Evolutionary conservation across 1,140 invertebrate genomes (phyloP).

Genomic region (Trinorchestia longiramus): DNA sequence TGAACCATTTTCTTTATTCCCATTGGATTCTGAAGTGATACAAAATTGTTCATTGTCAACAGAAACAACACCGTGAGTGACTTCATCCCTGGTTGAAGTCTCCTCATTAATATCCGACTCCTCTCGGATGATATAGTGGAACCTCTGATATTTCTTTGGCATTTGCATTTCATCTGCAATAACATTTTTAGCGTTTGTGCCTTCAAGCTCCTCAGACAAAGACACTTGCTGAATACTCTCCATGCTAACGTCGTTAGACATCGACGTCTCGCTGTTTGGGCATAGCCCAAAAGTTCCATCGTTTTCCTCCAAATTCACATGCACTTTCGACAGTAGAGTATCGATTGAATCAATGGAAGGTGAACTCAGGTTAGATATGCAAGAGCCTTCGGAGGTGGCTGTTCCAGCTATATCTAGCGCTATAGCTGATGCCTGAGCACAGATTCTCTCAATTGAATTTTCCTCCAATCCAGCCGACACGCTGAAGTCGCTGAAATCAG

Average conservation of each 20-base stretch:
- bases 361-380: not conserved
- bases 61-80: not conserved
- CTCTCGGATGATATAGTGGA: not conserved
- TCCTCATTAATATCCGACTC: not conserved
- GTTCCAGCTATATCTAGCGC: not conserved
- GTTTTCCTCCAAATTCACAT: not conserved
- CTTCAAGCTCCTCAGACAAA: not conserved
- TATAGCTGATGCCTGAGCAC: conserved; percentile 7
- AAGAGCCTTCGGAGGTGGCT: not conserved
- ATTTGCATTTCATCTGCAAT: not conserved
- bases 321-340: not conserved
- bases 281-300: not conserved
- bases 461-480: not conserved
- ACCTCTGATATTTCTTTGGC: not conserved
- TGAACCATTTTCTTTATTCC: conserved; percentile 17
- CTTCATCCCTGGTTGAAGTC: not conserved
- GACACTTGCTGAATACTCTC: conserved; percentile 43
- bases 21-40: conserved; percentile 25
- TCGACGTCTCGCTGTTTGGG: not conserved
- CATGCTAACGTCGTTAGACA: conserved; percentile 42
- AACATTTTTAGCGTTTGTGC: not conserved
- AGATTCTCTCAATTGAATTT: not conserved
- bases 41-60: conserved; percentile 37
- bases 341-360: conserved; percentile 39
- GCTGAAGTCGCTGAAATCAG: not conserved